Evolutionary conservation across 1,140 invertebrate genomes (phyloP), one percentile per base, ranked within the genome.

Genomic region (Hylyphantes graminicola): DNA sequence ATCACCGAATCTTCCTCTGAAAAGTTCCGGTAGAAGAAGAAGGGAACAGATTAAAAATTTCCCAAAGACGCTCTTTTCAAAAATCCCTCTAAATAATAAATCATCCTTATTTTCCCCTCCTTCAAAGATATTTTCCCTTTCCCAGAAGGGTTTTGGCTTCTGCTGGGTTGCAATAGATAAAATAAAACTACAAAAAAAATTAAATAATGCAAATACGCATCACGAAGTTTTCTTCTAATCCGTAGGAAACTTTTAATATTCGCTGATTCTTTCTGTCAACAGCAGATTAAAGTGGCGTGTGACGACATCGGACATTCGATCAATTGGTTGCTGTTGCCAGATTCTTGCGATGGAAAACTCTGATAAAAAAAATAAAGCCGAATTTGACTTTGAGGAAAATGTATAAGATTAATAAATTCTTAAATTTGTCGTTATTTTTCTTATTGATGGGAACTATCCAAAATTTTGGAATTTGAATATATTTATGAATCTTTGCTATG

Each of bases 1-100:
- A 74, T 74, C 72, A 74, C 72, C 72, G 15, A 74, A 13, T 9
- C 67, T 70, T n/a, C 48, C 0, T 21, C 17, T 7, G 53, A 74
- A 59, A 74, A 74, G 10, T 74, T 74, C 72, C 35, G 15, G 53
- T 53, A 10, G 57, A 74, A 74, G 72, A 35, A 35, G 35, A 35
- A 35, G 2, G 35, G 35, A 35, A 35, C 72, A 74, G 72, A 74
- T 74, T 74, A 74, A 74, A 72, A 74, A 74, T 59, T 74, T 57
- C 51, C 51, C 17, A 35, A 57, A 57, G 10, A 65, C 51, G 72
- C 53, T 13, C 11, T 19, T 35, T 35, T 17, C 17, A 57, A 74
- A 74, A 74, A 35, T 48, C 54, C 57, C 57, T 74, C 53, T 74
- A 74, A 74, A 74, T 74, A 74, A 74, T 74, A 74, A 74, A 74